These are phyloP conservation scores for Uropsilus gracilis DNA, from an alignment of 2,113 vertebrate species.

Conservation along the genomic window DNA sequence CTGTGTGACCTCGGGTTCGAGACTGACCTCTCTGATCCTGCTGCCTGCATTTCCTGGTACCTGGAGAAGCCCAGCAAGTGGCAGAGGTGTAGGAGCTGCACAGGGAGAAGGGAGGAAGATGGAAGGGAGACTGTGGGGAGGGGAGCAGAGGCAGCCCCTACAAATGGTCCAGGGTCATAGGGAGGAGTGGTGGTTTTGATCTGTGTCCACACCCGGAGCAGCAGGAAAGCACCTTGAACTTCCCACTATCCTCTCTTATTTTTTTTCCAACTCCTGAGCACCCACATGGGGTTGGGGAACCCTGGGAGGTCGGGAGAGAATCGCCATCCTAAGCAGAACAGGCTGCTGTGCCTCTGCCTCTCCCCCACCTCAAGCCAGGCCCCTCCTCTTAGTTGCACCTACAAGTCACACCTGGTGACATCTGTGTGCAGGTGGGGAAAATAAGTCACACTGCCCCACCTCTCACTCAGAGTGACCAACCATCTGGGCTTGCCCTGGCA, in stretches of 20 bases:
- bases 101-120: neutral
- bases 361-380: neutral
- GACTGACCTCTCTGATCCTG: neutral
- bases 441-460: neutral
- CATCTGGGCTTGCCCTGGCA: neutral
- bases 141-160: no score
- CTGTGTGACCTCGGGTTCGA: neutral
- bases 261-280: neutral
- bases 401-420: rapidly evolving
- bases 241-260: neutral
- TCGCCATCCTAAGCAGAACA: neutral
- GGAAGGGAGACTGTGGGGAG: no score
- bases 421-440: neutral
- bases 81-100: neutral
- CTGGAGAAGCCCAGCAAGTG: neutral
- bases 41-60: no score
- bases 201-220: neutral
- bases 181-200: neutral
- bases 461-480: neutral
- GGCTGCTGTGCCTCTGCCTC: neutral
- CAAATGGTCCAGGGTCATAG: neutral
- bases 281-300: rapidly evolving
- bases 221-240: neutral
- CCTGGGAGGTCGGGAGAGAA: rapidly evolving
- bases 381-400: neutral